These are phyloP conservation scores for Xerus rutilus DNA, from an alignment of 2,797 vertebrate genomes.

Conservation along the genomic window DNA sequence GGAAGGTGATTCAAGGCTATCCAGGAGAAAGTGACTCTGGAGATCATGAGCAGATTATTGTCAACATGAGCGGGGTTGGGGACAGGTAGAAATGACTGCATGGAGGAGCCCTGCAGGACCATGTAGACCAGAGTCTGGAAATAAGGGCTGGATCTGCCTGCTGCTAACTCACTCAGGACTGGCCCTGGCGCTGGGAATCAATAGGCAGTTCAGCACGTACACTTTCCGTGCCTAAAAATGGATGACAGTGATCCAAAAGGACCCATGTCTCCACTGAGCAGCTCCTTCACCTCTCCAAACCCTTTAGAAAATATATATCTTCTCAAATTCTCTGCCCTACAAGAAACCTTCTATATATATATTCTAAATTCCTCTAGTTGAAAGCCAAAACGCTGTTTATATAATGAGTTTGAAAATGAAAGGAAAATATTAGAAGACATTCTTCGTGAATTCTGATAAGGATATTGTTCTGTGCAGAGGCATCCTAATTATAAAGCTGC, in stretches of 20 bases:
- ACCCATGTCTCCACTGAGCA: fast-evolving
- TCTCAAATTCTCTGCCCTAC: not conserved
- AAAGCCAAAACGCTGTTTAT: constrained; percentile 23
- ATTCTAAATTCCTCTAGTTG: not conserved
- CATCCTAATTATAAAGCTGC: constrained; percentile 74
- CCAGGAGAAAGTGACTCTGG: not conserved
- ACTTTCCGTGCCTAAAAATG: not conserved
- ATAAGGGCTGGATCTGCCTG: not conserved
- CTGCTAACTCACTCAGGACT: not conserved
- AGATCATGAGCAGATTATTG: not conserved
- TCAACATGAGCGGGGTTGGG: fast-evolving
- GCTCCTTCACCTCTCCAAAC: not conserved
- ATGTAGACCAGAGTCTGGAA: fast-evolving
- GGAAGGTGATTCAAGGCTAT: not conserved
- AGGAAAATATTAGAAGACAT: constrained; percentile 68
- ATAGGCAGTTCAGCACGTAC: fast-evolving
- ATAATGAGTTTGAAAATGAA: constrained; percentile 75
- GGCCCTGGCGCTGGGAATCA: fast-evolving
- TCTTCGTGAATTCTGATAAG: constrained; percentile 72
- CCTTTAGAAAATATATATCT: not conserved
- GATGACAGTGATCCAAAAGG: fast-evolving
- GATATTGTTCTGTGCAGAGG: constrained; percentile 61
- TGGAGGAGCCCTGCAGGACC: fast-evolving
- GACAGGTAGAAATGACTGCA: fast-evolving
- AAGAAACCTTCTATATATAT: not conserved